phyloP scores from a whole-genome alignment of 2,888 invertebrate genomes.

The Clivina fossor region DNA sequence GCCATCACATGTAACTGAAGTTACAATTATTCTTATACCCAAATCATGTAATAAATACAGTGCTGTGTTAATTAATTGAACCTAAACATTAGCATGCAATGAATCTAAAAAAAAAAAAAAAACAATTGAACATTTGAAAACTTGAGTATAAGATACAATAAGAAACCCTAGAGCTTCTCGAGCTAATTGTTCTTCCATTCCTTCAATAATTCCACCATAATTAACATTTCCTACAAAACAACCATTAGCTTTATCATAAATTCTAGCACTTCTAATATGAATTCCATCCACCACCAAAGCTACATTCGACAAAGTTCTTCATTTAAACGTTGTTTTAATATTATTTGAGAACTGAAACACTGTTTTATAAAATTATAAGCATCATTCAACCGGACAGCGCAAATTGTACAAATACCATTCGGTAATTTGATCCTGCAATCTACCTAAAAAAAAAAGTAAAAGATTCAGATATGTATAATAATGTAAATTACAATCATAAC shows the following conservation, averaged over 20 bases:
- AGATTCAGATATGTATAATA: too few relatives aligned
- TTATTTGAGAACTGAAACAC: too few relatives aligned
- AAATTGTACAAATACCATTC: too few relatives aligned
- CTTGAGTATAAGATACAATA: not conserved
- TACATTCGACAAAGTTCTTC: too few relatives aligned
- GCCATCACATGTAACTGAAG: constrained; percentile 11
- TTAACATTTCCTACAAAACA: not conserved
- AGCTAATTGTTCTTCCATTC: not conserved
- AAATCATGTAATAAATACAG: not conserved
- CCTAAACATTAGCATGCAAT: constrained; percentile 2
- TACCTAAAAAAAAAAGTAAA: too few relatives aligned
- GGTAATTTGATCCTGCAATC: too few relatives aligned
- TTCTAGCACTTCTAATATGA: constrained; percentile 1
- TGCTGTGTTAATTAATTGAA: not conserved
- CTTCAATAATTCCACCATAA: constrained; percentile 6
- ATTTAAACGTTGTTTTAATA: too few relatives aligned
- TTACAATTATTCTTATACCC: not conserved
- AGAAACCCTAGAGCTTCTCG: constrained; percentile 4
- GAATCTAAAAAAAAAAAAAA: constrained; percentile 6
- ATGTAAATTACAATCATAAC: too few relatives aligned
- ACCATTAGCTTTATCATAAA: not conserved
- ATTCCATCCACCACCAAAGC: not conserved
- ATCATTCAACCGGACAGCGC: too few relatives aligned
- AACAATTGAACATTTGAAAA: constrained; percentile 7
- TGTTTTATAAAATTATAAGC: too few relatives aligned